Evolutionary conservation across 2,797 vertebrate species (phyloP).

Genomic region (Sternarchorhynchus goeldii): DNA sequence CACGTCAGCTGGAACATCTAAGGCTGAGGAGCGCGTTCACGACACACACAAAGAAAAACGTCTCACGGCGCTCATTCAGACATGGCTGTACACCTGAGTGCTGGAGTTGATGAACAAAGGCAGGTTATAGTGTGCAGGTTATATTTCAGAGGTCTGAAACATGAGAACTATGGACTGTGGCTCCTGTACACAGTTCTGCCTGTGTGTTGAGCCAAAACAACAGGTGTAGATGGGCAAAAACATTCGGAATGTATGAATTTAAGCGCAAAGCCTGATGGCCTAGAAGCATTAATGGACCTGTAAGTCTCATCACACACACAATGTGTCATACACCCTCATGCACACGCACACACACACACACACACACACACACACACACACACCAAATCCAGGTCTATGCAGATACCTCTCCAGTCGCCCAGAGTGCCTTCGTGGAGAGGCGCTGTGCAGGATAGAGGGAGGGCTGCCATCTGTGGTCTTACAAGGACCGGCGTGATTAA

Average conservation of each 20-base stretch:
- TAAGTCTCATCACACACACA: too few species aligned
- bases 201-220: background rate
- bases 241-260: background rate
- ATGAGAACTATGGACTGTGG: too few species aligned
- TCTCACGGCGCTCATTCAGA: too few species aligned
- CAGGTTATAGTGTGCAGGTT: too few species aligned
- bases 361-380: background rate
- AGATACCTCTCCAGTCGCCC: background rate
- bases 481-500: background rate
- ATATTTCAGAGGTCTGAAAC: too few species aligned
- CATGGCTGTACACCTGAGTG: too few species aligned
- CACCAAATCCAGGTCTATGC: conserved; percentile 2
- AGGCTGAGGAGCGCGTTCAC: too few species aligned
- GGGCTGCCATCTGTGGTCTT: background rate
- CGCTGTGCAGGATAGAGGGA: background rate
- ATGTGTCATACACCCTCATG: background rate
- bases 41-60: too few species aligned
- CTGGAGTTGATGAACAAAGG: too few species aligned
- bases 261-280: conserved; percentile 8
- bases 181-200: background rate
- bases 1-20: background rate
- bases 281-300: conserved; percentile 10
- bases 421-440: background rate
- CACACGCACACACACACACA: background rate
- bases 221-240: background rate